phyloP scores from a whole-genome alignment of 2,888 invertebrate species.

The Maniola hyperantus region DNA sequence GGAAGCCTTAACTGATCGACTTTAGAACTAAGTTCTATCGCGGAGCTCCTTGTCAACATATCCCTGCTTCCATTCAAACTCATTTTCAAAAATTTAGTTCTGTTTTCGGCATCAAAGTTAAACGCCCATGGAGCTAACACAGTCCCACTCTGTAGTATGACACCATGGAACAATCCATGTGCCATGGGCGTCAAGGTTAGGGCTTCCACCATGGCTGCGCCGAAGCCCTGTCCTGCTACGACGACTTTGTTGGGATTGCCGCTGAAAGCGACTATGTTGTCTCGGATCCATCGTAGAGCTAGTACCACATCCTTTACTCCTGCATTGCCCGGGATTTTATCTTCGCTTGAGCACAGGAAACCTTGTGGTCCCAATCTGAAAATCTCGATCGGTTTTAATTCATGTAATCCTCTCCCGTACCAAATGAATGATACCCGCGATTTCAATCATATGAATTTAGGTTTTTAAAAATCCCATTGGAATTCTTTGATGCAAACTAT shows the following conservation, averaged over 20 bases:
- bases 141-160: conserved; percentile 70
- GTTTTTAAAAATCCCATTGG: no score
- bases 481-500: no score
- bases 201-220: conserved; percentile 69
- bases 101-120: conserved; percentile 63
- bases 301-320: conserved; percentile 67
- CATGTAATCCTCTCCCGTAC: not conserved
- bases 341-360: conserved; percentile 63
- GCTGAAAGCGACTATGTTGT: conserved; percentile 71
- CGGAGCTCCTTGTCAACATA: conserved; percentile 46
- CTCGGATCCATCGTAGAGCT: conserved; percentile 70
- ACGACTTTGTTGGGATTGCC: conserved; percentile 67
- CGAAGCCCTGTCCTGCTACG: conserved; percentile 67
- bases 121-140: conserved; percentile 69
- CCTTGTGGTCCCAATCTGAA: conserved; percentile 65
- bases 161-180: conserved; percentile 63
- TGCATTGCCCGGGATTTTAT: conserved; percentile 67
- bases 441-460: no score
- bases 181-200: conserved; percentile 58
- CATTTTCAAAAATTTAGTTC: conserved; percentile 51
- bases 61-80: conserved; percentile 45
- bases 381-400: conserved; percentile 1
- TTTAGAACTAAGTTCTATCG: conserved; percentile 51
- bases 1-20: conserved; percentile 54
- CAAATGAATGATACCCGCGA: no score